Evolutionary conservation across 2,113 vertebrate genomes (phyloP).

Genomic region (Labeo rohita): DNA sequence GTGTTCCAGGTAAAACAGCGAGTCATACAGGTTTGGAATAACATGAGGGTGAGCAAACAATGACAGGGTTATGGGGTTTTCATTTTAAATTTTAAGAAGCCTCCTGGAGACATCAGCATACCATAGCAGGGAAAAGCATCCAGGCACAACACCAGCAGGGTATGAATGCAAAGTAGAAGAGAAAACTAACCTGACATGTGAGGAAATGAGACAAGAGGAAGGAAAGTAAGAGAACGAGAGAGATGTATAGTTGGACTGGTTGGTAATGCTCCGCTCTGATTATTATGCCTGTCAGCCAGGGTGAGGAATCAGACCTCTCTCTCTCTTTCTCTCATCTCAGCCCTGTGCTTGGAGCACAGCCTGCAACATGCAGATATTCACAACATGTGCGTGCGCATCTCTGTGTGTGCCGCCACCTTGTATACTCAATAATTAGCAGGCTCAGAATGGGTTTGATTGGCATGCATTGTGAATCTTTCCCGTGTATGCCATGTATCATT

Average conservation of each 20-base stretch:
- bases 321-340: conserved; percentile 51
- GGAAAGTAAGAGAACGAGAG: conserved; percentile 6
- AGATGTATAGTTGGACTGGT: conserved; percentile 19
- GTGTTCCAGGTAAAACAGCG: not conserved
- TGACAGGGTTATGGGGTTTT: not conserved
- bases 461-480: conserved; percentile 16
- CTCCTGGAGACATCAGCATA: not conserved
- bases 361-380: conserved; percentile 54
- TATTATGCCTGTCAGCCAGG: conserved; percentile 75
- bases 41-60: not conserved
- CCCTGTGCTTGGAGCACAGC: conserved; percentile 63
- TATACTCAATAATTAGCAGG: conserved; percentile 39
- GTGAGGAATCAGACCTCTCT: conserved; percentile 68
- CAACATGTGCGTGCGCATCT: conserved; percentile 31
- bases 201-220: conserved; percentile 20
- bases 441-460: conserved; percentile 22
- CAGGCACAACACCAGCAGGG: not conserved
- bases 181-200: not conserved
- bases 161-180: not conserved
- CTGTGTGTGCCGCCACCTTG: conserved; percentile 49
- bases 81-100: not conserved
- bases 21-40: not conserved
- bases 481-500: conserved; percentile 24
- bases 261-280: conserved; percentile 62
- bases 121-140: not conserved